A percentile compares a stretch with the other conserved stretches of the same genome.
Conservation (phyloP, 92 coral and sea anemone species). For the Siderastrea radians region DNA sequence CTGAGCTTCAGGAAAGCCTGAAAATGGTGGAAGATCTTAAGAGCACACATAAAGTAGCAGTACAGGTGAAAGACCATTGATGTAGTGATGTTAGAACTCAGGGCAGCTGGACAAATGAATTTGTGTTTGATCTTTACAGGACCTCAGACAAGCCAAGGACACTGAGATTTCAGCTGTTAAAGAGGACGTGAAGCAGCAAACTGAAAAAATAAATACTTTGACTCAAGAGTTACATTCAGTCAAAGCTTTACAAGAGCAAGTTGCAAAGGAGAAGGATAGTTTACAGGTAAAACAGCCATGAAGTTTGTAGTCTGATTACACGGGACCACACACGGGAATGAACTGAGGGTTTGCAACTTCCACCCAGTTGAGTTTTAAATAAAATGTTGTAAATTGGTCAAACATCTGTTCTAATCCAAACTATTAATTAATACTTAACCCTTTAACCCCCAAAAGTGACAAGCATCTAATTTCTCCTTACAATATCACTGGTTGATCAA, state of each 20-base stretch:
- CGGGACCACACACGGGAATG: too few species aligned
- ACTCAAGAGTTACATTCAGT: conserved; percentile 70
- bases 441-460: too few species aligned
- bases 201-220: conserved; percentile 60
- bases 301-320: too few species aligned
- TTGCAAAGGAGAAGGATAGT: conserved; percentile 2
- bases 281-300: conserved; percentile 52
- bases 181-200: conserved; percentile 74
- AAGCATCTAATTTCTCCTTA: too few species aligned
- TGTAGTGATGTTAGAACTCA: neutral
- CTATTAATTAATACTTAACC: too few species aligned
- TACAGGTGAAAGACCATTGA: conserved; percentile 27
- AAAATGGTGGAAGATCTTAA: conserved; percentile 34
- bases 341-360: too few species aligned
- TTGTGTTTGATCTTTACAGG: conserved; percentile 46
- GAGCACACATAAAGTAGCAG: conserved; percentile 41
- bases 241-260: conserved; percentile 54
- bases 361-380: too few species aligned
- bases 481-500: too few species aligned
- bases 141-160: conserved; percentile 77
- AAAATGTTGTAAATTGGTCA: too few species aligned
- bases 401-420: too few species aligned
- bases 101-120: neutral
- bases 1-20: conserved; percentile 33
- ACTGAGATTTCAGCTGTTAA: conserved; percentile 65